phyloP scores from a whole-genome alignment of 2,888 invertebrate genomes.

The Loripinus fragilis region DNA sequence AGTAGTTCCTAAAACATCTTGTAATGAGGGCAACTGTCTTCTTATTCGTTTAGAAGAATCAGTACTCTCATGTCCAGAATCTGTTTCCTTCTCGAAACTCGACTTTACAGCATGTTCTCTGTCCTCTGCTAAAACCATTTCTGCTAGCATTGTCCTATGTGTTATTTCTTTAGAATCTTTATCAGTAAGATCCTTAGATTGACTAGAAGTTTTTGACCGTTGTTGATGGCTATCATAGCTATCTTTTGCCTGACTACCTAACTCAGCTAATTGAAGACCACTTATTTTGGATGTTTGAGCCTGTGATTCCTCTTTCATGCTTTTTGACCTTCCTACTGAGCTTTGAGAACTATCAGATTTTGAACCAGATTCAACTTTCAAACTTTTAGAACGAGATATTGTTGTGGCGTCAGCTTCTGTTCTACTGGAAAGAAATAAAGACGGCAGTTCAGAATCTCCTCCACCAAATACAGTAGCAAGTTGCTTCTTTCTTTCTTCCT shows the following conservation, averaged over 20 bases:
- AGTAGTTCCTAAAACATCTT: conserved; percentile 55
- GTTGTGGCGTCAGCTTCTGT: conserved; percentile 33
- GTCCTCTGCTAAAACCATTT: conserved; percentile 15
- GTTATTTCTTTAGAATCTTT: conserved; percentile 11
- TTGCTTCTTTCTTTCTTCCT: conserved; percentile 89
- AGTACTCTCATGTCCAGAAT: conserved; percentile 42
- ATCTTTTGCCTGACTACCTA: conserved; percentile 27
- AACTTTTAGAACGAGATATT: conserved; percentile 61
- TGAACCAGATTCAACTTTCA: conserved; percentile 56
- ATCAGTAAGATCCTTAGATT: conserved; percentile 21
- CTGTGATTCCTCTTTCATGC: conserved; percentile 52
- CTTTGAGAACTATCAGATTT: conserved; percentile 40
- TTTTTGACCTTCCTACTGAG: conserved; percentile 60
- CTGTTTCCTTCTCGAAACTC: conserved; percentile 20
- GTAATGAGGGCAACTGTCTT: conserved; percentile 52
- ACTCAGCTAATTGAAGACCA: conserved; percentile 52
- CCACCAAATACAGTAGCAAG: conserved; percentile 84
- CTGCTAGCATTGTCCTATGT: conserved; percentile 7
- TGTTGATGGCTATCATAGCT: background rate
- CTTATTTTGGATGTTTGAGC: conserved; percentile 36
- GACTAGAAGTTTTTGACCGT: conserved; percentile 1
- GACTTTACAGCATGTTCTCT: conserved; percentile 3
- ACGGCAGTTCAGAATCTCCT: conserved; percentile 54
- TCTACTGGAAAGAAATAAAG: conserved; percentile 58
- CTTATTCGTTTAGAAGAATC: conserved; percentile 49